Evolutionary conservation across 2,113 vertebrate species (phyloP).

Genomic region (Oplegnathus fasciatus): DNA sequence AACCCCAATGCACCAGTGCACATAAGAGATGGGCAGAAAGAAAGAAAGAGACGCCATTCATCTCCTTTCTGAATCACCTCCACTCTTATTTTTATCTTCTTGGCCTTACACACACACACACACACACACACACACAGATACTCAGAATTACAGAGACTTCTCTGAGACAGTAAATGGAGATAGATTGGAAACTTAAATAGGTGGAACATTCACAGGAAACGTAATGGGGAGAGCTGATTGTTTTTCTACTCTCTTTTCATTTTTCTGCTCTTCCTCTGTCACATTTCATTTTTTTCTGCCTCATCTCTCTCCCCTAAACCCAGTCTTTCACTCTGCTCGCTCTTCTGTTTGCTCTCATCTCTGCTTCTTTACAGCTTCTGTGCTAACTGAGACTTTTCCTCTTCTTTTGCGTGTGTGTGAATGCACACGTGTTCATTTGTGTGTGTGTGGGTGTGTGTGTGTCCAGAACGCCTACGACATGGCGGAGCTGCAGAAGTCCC

Average conservation of each 20-base stretch:
- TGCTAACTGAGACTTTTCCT: constrained; percentile 20
- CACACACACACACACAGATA: background rate
- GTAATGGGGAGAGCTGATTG: constrained; percentile 47
- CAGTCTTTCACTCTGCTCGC: background rate
- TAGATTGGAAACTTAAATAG: constrained; percentile 64
- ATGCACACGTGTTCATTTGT: background rate
- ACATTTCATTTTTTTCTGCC: constrained; percentile 46
- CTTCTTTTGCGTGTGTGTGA: background rate
- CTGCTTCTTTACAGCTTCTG: background rate
- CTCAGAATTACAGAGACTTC: constrained; percentile 23
- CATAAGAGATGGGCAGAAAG: constrained; percentile 3
- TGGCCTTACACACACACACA: constrained; percentile 1
- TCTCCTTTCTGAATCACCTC: constrained; percentile 36
- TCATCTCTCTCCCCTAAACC: constrained; percentile 14
- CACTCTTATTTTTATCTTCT: constrained; percentile 27
- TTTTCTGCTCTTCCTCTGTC: constrained; percentile 43
- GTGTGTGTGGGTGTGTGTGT: background rate
- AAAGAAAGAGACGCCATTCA: constrained; percentile 28
- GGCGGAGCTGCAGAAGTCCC: constrained; percentile 91
- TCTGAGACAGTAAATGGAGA: constrained; percentile 59
- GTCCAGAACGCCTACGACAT: constrained; percentile 90
- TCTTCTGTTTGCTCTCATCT: constrained; percentile 17
- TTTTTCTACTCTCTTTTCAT: constrained; percentile 55
- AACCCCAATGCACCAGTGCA: constrained; percentile 2
- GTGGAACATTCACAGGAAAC: constrained; percentile 57